These are phyloP conservation scores for Dendrolimus kikuchii DNA, from an alignment of 1,140 invertebrate species.

Conservation along the genomic window DNA sequence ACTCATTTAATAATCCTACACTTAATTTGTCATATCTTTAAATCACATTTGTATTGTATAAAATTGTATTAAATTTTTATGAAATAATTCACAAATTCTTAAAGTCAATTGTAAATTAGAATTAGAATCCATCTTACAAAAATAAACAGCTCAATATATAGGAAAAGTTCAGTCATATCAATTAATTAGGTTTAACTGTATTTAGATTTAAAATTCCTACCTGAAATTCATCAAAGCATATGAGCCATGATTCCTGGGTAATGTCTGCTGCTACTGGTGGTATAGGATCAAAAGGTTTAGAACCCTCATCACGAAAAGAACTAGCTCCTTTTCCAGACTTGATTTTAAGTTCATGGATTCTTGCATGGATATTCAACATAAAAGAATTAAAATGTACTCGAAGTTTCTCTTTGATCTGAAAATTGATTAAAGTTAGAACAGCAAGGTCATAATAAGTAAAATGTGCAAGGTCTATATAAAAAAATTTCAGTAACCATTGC, in stretches of 20 bases:
- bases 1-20: too few species aligned
- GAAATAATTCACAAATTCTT: too few species aligned
- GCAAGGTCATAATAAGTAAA: neutral
- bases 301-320: slow-evolving; percentile 76
- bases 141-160: too few species aligned
- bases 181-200: too few species aligned
- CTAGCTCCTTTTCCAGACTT: slow-evolving; percentile 75
- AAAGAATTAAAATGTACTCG: slow-evolving; percentile 98
- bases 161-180: too few species aligned
- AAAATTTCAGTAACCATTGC: too few species aligned
- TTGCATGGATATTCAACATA: slow-evolving; percentile 96
- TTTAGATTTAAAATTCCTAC: slow-evolving; percentile 72
- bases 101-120: too few species aligned
- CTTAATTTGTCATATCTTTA: too few species aligned
- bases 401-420: slow-evolving; percentile 78
- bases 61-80: too few species aligned
- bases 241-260: slow-evolving; percentile 87
- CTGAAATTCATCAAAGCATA: slow-evolving; percentile 99
- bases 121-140: too few species aligned
- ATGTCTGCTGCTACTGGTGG: slow-evolving; percentile 93
- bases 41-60: too few species aligned
- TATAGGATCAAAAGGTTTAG: slow-evolving; percentile 93
- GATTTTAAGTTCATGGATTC: slow-evolving; percentile 88
- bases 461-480: neutral
- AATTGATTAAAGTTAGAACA: slow-evolving; percentile 3